Evolutionary conservation across 2,797 vertebrate genomes (phyloP).

Genomic region (Catostomus latipinnis): DNA sequence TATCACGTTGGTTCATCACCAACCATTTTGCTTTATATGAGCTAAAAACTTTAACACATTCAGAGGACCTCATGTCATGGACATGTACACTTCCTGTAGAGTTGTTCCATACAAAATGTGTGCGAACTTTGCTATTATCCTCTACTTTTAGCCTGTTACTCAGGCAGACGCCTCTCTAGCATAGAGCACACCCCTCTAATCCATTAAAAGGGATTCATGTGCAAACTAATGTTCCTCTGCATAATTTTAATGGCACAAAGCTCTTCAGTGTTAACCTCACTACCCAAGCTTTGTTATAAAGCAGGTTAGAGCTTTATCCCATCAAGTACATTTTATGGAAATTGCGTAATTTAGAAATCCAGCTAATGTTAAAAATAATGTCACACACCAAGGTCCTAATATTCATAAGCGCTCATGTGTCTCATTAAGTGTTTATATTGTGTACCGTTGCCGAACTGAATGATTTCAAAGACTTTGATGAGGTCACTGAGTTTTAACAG

Average conservation of each 20-base stretch:
- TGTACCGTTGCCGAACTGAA: constrained; percentile 23
- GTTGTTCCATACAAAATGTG: constrained; percentile 5
- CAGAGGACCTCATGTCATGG: neutral
- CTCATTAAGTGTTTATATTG: constrained; percentile 30
- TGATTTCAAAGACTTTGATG: constrained; percentile 56
- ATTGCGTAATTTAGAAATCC: constrained; percentile 54
- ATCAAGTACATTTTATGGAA: constrained; percentile 61
- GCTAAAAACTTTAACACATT: constrained; percentile 5
- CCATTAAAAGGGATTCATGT: constrained; percentile 76
- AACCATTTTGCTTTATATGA: constrained; percentile 5
- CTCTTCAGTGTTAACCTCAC: constrained; percentile 78
- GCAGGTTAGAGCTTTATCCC: constrained; percentile 57
- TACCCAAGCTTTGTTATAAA: constrained; percentile 77
- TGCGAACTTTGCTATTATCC: constrained; percentile 31
- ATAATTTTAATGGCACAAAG: constrained; percentile 79
- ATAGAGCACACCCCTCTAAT: constrained; percentile 69
- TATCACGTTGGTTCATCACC: constrained; percentile 3
- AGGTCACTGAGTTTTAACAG: constrained; percentile 65
- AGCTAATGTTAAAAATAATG: constrained; percentile 49
- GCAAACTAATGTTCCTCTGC: constrained; percentile 70
- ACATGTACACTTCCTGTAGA: neutral
- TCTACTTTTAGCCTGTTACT: constrained; percentile 37
- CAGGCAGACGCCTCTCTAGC: constrained; percentile 62
- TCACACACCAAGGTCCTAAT: constrained; percentile 44
- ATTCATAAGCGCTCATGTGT: constrained; percentile 35